Evolutionary conservation across 2,888 invertebrate genomes (phyloP).

Genomic region (Tetragnatha montana): DNA sequence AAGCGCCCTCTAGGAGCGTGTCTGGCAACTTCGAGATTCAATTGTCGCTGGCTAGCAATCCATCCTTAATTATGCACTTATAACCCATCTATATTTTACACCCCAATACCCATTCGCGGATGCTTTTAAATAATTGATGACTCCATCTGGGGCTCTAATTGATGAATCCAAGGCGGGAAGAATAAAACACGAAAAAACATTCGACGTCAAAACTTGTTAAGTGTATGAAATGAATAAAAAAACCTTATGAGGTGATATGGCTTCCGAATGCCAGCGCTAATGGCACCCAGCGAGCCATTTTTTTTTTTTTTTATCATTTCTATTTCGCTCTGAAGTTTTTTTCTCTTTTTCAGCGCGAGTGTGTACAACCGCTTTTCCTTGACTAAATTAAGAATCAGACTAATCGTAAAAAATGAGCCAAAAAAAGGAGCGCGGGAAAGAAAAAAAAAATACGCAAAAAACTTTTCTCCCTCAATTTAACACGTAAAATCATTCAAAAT

Average conservation of each 20-base stretch:
- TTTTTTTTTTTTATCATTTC: conserved; percentile 58
- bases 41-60: conserved; percentile 66
- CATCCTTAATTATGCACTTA: conserved; percentile 69
- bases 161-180: conserved; percentile 52
- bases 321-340: conserved; percentile 33
- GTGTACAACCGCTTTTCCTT: conserved; percentile 35
- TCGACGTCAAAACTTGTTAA: conserved; percentile 68
- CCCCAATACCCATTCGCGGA: conserved; percentile 66
- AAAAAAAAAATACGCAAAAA: conserved; percentile 34
- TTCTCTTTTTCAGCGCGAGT: conserved; percentile 7
- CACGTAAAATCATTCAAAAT: conserved; percentile 71
- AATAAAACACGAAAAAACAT: conserved; percentile 34
- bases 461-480: conserved; percentile 68
- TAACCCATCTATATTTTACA: conserved; percentile 71
- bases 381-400: conserved; percentile 66
- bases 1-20: conserved; percentile 50
- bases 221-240: conserved; percentile 58
- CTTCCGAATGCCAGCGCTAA: conserved; percentile 65
- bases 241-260: conserved; percentile 52
- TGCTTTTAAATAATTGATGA: conserved; percentile 70
- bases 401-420: conserved; percentile 69
- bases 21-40: conserved; percentile 65
- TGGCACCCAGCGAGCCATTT: conserved; percentile 47
- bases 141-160: conserved; percentile 65
- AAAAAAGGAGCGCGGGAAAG: conserved; percentile 36